Evolutionary conservation across 64 coral and sea anemone genomes (phyloP).

Genomic region (Actinia equina): DNA sequence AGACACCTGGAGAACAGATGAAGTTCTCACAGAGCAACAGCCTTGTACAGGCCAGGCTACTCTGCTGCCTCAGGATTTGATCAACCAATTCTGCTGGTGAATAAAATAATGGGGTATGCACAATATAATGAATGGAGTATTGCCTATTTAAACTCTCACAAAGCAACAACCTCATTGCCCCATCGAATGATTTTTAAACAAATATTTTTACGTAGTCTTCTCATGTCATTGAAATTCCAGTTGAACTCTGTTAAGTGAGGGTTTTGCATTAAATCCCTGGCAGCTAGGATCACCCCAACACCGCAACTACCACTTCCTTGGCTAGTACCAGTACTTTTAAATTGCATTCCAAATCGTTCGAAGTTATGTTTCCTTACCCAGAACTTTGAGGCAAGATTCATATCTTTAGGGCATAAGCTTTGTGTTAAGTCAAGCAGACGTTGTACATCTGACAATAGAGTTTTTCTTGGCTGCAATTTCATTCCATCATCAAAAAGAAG

Average conservation of each 20-base stretch:
- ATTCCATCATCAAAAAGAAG: slow-evolving; percentile 12
- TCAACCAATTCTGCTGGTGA: too few species aligned
- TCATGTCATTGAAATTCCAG: neutral
- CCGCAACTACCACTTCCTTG: neutral
- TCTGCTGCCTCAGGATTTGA: neutral
- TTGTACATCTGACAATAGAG: neutral
- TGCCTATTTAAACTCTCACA: neutral
- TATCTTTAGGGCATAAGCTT: neutral
- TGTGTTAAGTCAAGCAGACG: neutral
- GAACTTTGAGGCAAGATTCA: neutral
- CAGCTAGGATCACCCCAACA: neutral
- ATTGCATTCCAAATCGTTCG: neutral
- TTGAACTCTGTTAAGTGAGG: neutral
- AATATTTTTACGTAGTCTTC: neutral
- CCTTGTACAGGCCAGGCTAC: neutral
- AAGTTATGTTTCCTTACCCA: neutral
- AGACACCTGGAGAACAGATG: neutral
- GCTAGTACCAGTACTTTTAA: neutral
- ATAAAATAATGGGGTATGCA: neutral
- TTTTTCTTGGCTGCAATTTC: neutral
- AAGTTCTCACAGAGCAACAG: neutral
- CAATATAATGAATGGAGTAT: neutral
- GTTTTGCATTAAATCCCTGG: neutral
- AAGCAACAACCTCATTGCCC: neutral
- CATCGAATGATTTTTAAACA: neutral